phyloP scores from a whole-genome alignment of 2,113 vertebrate species.

The Myocastor coypus region DNA sequence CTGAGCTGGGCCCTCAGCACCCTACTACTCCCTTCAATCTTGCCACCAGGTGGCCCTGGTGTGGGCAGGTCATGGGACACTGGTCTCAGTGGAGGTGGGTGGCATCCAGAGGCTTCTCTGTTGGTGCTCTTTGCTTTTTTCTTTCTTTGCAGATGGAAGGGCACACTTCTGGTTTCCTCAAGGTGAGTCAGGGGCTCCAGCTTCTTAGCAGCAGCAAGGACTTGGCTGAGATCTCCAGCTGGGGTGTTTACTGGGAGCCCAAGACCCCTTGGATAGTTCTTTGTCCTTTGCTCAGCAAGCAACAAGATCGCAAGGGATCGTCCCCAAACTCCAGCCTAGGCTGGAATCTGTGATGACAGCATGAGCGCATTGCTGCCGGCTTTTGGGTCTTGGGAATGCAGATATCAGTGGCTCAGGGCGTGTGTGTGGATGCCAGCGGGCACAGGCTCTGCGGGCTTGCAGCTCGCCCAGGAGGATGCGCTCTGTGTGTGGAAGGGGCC shows the following conservation, averaged over 20 bases:
- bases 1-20: background rate
- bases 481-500: accelerated
- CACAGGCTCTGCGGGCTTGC: background rate
- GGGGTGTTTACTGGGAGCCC: background rate
- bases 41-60: background rate
- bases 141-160: background rate
- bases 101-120: background rate
- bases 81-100: background rate
- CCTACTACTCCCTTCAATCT: accelerated
- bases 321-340: too few species aligned
- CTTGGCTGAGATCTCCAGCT: background rate
- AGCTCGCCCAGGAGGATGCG: background rate
- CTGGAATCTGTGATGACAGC: accelerated
- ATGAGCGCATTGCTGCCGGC: background rate
- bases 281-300: background rate
- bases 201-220: background rate
- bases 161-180: background rate
- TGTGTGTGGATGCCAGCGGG: accelerated
- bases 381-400: accelerated
- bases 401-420: accelerated
- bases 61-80: background rate
- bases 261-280: background rate
- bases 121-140: background rate
- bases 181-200: background rate
- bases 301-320: background rate